Base-by-base conservation (phyloP, 2,797 vertebrate genomes). In the Ceryle rudis region DNA sequence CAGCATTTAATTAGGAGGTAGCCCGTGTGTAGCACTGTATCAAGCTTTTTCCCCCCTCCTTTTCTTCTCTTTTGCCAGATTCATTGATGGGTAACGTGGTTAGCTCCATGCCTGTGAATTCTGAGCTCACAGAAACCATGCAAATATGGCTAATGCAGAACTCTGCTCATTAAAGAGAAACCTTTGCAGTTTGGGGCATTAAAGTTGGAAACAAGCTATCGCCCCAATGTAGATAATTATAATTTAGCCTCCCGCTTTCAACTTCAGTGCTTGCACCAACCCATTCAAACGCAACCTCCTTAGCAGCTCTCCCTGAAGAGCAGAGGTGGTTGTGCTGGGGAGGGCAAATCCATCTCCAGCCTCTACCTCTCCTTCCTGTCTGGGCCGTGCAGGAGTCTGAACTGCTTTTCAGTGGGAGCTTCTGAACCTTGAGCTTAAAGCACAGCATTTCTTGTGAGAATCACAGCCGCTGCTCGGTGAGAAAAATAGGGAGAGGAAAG, bases 1-100 rank as follows among this genome's bases (percentile, higher is more conserved):
- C 77, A 86, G 44, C 26, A 77, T 84, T 93, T 92, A 88, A 93
- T 94, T 90, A 90, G 60, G 80, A 71, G 20, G 11, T 52, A 73
- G 55, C 47, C 39, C 73, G 13, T 44, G 25, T 35, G 8, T 25
- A 81, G 49, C 61, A 44, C 46, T 81, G 0, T 16, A 78, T 91
- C 62, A 16, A 0, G 1, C 22, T 46, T 70, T 70, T 66, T 66
- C 35, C 8, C 3, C 12, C 21, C 28, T 28, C 12, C 14, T 81
- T 47, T 67, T 82, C 42, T 51, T 64, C 46, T 22, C 23, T 91
- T 89, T 80, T 78, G 61, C 61, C 71, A 65, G 49, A 69, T 7
- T 66, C n/a, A 7, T 31, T 79, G n/a, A 4, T 28, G 20, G 66
- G 20, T 35, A 29, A 14, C 0, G 1, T 44, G n/a, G 35, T 72